A percentile compares a stretch with the other conserved stretches of the same genome.
These are phyloP conservation scores for Onychomys torridus DNA, from an alignment of 2,797 vertebrate species.

Conservation along the genomic window DNA sequence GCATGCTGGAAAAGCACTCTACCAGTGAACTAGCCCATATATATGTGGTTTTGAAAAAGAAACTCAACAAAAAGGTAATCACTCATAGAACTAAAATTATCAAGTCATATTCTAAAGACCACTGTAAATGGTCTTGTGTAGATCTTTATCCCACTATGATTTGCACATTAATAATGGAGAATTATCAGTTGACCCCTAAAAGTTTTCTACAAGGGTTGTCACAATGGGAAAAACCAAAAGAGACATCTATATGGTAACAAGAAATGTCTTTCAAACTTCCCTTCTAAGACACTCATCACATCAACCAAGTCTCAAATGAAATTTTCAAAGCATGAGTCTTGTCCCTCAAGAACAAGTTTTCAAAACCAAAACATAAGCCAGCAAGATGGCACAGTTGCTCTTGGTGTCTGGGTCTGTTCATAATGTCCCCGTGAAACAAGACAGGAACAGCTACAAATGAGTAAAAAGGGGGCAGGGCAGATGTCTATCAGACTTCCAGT, in stretches of 20 bases:
- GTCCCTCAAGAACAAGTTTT: neutral
- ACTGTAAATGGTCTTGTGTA: neutral
- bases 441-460: neutral
- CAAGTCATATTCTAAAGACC: neutral
- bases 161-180: neutral
- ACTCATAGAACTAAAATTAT: neutral
- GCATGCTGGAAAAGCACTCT: neutral
- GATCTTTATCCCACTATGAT: neutral
- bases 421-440: neutral
- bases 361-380: neutral
- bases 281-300: neutral
- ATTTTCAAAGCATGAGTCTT: neutral
- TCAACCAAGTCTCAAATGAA: neutral
- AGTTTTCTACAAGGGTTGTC: neutral
- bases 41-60: neutral
- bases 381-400: neutral
- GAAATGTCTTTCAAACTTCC: neutral
- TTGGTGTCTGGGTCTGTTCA: neutral
- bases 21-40: neutral
- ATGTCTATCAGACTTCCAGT: neutral
- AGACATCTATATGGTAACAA: neutral
- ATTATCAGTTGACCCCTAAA: neutral
- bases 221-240: neutral
- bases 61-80: constrained; percentile 20
- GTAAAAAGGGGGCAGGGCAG: neutral